These are phyloP conservation scores for Dufourea novaeangliae DNA, from an alignment of 1,140 invertebrate genomes.

Conservation along the genomic window DNA sequence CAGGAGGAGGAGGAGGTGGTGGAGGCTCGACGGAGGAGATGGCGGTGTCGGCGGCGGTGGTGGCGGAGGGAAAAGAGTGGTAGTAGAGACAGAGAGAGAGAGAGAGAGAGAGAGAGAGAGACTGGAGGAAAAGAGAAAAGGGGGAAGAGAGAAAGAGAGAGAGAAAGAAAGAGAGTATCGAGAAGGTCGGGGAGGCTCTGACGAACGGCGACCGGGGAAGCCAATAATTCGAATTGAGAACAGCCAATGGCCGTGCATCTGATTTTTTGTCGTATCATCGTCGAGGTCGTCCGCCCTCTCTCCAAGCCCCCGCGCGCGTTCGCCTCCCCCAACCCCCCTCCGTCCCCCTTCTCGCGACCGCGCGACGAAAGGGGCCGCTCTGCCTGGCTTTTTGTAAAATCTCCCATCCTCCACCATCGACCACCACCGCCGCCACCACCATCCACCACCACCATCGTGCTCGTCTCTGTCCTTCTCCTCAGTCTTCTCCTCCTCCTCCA, in stretches of 20 bases:
- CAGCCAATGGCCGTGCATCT: slow-evolving; percentile 82
- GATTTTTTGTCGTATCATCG: slow-evolving; percentile 81
- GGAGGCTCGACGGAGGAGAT: slow-evolving; percentile 60
- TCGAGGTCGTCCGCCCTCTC: slow-evolving; percentile 71
- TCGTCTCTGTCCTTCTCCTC: slow-evolving; percentile 47
- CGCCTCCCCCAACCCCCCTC: slow-evolving; percentile 12
- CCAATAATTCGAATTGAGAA: slow-evolving; percentile 82
- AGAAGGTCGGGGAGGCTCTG: slow-evolving; percentile 74
- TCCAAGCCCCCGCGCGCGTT: slow-evolving; percentile 32
- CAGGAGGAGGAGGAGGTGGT: slow-evolving; percentile 43
- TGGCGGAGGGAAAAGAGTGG: slow-evolving; percentile 38
- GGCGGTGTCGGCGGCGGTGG: slow-evolving; percentile 25
- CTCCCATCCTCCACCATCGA: slow-evolving; percentile 47
- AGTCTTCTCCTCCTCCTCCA: slow-evolving; percentile 19
- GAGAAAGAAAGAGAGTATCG: slow-evolving; percentile 61
- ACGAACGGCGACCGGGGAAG: slow-evolving; percentile 80
- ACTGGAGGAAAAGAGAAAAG: slow-evolving; percentile 46
- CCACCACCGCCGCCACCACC: slow-evolving; percentile 57
- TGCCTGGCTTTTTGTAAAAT: slow-evolving; percentile 73
- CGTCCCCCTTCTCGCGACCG: slow-evolving; percentile 33
- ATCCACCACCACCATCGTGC: slow-evolving; percentile 43
- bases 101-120: slow-evolving; percentile 40
- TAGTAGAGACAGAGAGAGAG: slow-evolving; percentile 44
- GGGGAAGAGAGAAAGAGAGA: slow-evolving; percentile 19
- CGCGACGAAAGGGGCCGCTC: slow-evolving; percentile 70